These are phyloP conservation scores for Neodiprion fabricii DNA, from an alignment of 1,140 invertebrate species.

Conservation along the genomic window DNA sequence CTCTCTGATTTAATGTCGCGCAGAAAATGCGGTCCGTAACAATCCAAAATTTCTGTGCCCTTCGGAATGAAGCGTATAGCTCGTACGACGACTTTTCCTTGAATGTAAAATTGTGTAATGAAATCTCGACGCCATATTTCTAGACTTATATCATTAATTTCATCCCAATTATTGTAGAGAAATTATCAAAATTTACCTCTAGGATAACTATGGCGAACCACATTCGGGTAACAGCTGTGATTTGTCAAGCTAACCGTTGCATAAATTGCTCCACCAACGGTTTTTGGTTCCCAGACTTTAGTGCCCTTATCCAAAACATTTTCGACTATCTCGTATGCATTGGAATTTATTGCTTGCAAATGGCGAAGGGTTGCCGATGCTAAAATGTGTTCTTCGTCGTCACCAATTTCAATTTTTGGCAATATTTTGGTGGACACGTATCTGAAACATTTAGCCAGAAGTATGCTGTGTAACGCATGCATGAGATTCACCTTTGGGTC, in stretches of 20 bases:
- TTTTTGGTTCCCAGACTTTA: slow-evolving; percentile 50
- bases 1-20: slow-evolving; percentile 51
- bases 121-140: background rate
- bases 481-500: slow-evolving; percentile 61
- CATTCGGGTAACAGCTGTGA: slow-evolving; percentile 67
- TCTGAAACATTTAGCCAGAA: slow-evolving; percentile 62
- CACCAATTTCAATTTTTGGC: slow-evolving; percentile 14
- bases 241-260: slow-evolving; percentile 69
- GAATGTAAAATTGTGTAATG: slow-evolving; percentile 35
- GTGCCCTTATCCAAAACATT: slow-evolving; percentile 50
- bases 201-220: slow-evolving; percentile 63
- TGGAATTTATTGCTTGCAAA: slow-evolving; percentile 68
- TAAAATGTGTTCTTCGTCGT: slow-evolving; percentile 43
- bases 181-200: slow-evolving; percentile 36
- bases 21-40: slow-evolving; percentile 68
- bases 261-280: slow-evolving; percentile 69
- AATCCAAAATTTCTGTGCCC: slow-evolving; percentile 67
- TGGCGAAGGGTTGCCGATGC: slow-evolving; percentile 62
- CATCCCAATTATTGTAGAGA: background rate
- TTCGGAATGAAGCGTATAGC: slow-evolving; percentile 58
- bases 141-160: background rate
- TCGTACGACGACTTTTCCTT: slow-evolving; percentile 60
- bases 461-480: slow-evolving; percentile 62
- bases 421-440: slow-evolving; percentile 47
- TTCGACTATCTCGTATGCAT: slow-evolving; percentile 71